Conservation (phyloP, 2,888 invertebrate species). For the Calliphora vomitoria region DNA sequence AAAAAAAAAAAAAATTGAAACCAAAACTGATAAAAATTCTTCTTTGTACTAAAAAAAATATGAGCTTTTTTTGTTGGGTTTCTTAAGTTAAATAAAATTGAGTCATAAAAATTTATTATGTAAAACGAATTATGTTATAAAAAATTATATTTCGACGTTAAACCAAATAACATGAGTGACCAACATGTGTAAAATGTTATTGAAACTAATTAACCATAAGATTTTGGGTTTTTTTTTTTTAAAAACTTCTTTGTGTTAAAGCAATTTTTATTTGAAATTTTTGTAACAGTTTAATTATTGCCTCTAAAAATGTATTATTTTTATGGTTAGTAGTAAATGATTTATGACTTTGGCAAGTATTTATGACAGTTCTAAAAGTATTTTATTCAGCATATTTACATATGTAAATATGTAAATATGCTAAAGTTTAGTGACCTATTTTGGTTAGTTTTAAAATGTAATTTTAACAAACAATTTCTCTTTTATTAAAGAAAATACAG, state of each 20-base stretch:
- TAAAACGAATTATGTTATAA: slow-evolving; percentile 71
- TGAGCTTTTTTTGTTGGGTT: slow-evolving; percentile 6
- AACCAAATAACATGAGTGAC: neutral
- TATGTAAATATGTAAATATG: too few species aligned
- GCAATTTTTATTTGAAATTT: neutral
- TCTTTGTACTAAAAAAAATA: neutral
- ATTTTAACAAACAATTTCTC: too few species aligned
- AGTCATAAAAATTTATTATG: slow-evolving; percentile 79
- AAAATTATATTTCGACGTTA: slow-evolving; percentile 7
- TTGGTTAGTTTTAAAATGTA: neutral
- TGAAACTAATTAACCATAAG: slow-evolving; percentile 37
- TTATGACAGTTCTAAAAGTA: neutral
- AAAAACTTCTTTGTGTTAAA: neutral
- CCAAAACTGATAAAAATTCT: slow-evolving; percentile 24
- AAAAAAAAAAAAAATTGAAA: slow-evolving; percentile 18
- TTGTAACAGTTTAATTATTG: neutral
- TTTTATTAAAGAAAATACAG: too few species aligned
- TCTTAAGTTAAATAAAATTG: slow-evolving; percentile 75
- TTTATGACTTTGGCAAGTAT: neutral
- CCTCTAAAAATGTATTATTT: neutral
- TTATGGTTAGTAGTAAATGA: neutral
- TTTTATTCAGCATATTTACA: neutral
- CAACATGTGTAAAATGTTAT: slow-evolving; percentile 6
- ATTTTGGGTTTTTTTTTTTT: neutral
- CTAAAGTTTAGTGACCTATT: slow-evolving; percentile 1